Evolutionary conservation across 64 coral and sea anemone genomes (phyloP).

Genomic region (Anthopleura sola): DNA sequence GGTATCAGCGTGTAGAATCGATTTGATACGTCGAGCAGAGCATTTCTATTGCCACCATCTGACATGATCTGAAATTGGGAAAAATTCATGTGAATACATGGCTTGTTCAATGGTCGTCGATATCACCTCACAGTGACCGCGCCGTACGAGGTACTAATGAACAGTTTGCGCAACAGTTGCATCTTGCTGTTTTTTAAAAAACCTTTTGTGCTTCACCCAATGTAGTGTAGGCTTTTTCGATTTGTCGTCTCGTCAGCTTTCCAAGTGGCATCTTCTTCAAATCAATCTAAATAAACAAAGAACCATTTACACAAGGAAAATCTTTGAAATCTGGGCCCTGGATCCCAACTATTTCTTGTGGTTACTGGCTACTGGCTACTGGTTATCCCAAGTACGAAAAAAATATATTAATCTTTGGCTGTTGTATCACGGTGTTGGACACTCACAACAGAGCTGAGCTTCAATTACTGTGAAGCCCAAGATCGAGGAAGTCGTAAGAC

Average conservation of each 20-base stretch:
- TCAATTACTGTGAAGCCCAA: too few species aligned
- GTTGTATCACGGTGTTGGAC: too few species aligned
- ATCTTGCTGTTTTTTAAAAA: not conserved
- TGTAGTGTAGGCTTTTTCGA: conserved; percentile 82
- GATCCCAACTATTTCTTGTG: too few species aligned
- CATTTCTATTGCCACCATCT: conserved; percentile 48
- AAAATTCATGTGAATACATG: not conserved
- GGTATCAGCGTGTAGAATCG: conserved; percentile 96
- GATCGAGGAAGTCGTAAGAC: too few species aligned
- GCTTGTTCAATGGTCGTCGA: too few species aligned
- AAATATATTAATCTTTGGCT: too few species aligned
- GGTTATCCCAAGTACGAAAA: too few species aligned
- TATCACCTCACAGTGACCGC: not conserved
- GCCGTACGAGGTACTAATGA: too few species aligned
- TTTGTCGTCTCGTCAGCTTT: conserved; percentile 83
- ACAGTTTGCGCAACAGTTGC: too few species aligned
- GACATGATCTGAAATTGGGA: conserved; percentile 23
- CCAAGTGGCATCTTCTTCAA: conserved; percentile 99
- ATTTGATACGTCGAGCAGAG: conserved; percentile 86
- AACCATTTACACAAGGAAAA: not conserved
- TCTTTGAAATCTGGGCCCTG: not conserved
- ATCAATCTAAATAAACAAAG: conserved; percentile 64
- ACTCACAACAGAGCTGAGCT: too few species aligned
- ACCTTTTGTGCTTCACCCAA: conserved; percentile 94
- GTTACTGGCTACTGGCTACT: too few species aligned